Evolutionary conservation across 2,113 vertebrate genomes (phyloP).

Genomic region (Cyphomyrus plagiostoma): DNA sequence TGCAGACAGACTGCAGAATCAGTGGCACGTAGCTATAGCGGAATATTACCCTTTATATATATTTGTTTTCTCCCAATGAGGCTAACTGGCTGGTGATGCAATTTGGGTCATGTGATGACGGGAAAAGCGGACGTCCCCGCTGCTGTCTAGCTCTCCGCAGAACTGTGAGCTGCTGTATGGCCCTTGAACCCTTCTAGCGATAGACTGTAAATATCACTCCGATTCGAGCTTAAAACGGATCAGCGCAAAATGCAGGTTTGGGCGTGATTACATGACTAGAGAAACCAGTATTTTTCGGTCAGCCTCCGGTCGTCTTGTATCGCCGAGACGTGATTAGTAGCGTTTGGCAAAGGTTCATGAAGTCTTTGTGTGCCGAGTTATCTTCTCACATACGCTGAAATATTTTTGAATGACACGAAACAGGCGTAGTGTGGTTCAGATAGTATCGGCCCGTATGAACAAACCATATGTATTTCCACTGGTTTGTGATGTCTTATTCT

Average conservation of each 20-base stretch:
- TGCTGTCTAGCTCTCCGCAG: background rate
- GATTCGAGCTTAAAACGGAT: background rate
- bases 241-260: background rate
- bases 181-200: background rate
- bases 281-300: background rate
- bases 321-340: background rate
- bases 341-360: background rate
- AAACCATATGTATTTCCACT: background rate
- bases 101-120: conserved; percentile 12
- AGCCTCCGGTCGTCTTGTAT: background rate
- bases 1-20: background rate
- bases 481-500: background rate
- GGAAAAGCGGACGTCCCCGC: background rate
- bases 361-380: background rate
- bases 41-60: background rate
- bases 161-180: background rate
- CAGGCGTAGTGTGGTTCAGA: background rate
- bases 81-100: background rate
- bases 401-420: background rate
- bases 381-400: background rate
- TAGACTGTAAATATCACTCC: background rate
- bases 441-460: background rate
- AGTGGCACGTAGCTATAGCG: background rate
- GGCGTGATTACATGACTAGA: background rate
- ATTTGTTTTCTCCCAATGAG: background rate